Conservation (phyloP, 2,888 invertebrate species). For the Villa cingulata region DNA sequence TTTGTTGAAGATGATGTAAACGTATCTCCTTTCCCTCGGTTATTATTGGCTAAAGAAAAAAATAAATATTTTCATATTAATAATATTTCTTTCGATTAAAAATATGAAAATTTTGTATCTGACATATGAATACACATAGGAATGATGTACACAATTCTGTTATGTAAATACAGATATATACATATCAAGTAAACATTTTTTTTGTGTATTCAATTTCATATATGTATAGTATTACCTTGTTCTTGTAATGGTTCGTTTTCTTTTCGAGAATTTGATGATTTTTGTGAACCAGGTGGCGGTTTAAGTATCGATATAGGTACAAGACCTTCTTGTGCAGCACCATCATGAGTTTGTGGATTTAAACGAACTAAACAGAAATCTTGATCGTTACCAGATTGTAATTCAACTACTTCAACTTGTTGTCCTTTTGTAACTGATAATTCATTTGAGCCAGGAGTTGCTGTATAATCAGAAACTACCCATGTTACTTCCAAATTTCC, state of each 20-base stretch:
- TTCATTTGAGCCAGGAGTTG: constrained; percentile 63
- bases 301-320: constrained; percentile 68
- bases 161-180: no score
- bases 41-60: constrained; percentile 41
- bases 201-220: no score
- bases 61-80: neutral
- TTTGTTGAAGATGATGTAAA: constrained; percentile 72
- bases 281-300: constrained; percentile 49
- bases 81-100: neutral
- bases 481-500: constrained; percentile 78
- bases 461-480: constrained; percentile 75
- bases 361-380: constrained; percentile 61
- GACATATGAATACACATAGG: no score
- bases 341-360: constrained; percentile 39
- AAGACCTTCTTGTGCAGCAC: constrained; percentile 56
- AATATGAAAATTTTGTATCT: neutral
- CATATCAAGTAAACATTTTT: no score
- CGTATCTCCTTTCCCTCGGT: constrained; percentile 30
- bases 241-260: constrained; percentile 32
- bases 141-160: neutral
- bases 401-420: constrained; percentile 83
- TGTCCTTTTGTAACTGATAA: constrained; percentile 78
- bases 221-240: constrained; percentile 24
- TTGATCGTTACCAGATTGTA: constrained; percentile 47
- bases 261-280: constrained; percentile 22